Evolutionary conservation across 2,888 invertebrate genomes (phyloP).

Genomic region (Meteorus colon): DNA sequence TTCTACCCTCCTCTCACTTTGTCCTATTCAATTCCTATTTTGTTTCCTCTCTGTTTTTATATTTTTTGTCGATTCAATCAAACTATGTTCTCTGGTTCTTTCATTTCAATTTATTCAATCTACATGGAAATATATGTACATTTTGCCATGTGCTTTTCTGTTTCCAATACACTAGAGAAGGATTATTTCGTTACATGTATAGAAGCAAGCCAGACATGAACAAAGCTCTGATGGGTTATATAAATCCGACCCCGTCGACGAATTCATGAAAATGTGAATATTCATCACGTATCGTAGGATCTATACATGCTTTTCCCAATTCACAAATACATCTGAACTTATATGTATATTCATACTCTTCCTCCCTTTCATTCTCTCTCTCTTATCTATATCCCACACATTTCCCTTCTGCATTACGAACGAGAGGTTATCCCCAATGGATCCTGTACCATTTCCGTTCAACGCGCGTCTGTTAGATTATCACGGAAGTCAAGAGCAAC

Average conservation of each 20-base stretch:
- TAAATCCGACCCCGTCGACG: conserved; percentile 3
- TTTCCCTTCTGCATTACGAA: conserved; percentile 6
- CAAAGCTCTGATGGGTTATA: conserved; percentile 7
- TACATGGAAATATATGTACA: conserved; percentile 7
- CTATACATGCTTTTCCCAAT: conserved; percentile 4
- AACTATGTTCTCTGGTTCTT: not conserved
- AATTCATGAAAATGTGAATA: conserved; percentile 1
- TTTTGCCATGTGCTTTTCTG: conserved; percentile 3
- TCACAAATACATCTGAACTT: not conserved
- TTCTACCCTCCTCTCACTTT: not conserved
- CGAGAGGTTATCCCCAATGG: conserved; percentile 28
- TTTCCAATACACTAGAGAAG: conserved; percentile 2
- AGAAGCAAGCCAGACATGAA: not conserved
- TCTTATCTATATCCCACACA: conserved; percentile 1
- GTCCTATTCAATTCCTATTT: not conserved
- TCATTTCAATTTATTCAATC: conserved; percentile 1
- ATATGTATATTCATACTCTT: conserved; percentile 4
- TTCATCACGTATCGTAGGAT: conserved; percentile 3
- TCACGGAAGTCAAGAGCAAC: conserved; percentile 31
- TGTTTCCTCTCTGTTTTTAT: not conserved
- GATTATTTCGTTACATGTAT: conserved; percentile 1
- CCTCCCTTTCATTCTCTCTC: not conserved
- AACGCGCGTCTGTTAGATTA: conserved; percentile 21
- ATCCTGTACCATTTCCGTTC: conserved; percentile 29
- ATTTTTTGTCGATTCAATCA: not conserved